These are phyloP conservation scores for Anguilla marmorata DNA, from an alignment of 2,797 vertebrate genomes.

Conservation along the genomic window DNA sequence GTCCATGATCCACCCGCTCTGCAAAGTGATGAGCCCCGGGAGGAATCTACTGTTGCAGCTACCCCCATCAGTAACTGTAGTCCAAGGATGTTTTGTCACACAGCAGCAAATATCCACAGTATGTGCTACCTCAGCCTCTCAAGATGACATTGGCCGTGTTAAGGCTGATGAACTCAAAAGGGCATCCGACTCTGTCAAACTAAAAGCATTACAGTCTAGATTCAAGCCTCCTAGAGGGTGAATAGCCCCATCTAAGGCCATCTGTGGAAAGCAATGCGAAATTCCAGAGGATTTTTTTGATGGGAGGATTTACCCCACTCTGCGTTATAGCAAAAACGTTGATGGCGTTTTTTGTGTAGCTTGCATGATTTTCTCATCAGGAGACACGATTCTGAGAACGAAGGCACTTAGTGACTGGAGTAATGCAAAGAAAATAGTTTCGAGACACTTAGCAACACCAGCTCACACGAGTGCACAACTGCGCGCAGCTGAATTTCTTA, in stretches of 20 bases:
- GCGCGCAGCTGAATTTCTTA: background rate
- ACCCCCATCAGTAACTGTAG: background rate
- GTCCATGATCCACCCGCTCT: background rate
- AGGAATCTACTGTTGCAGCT: background rate
- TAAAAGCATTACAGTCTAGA: no score
- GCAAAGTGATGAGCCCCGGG: background rate
- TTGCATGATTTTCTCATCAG: background rate
- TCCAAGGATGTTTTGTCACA: no score
- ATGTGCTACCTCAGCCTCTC: no score
- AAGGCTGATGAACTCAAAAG: no score
- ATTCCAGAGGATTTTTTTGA: background rate
- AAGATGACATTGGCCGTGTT: no score
- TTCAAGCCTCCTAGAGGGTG: no score
- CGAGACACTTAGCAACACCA: background rate
- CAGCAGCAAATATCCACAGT: no score
- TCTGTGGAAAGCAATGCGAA: background rate
- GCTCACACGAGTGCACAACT: background rate
- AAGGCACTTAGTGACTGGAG: no score
- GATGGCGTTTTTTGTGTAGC: background rate
- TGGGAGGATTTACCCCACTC: background rate
- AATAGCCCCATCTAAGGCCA: no score
- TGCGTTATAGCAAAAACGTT: background rate
- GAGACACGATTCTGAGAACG: no score
- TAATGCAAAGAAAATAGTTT: background rate
- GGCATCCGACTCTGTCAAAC: no score